Evolutionary conservation across 2,113 vertebrate genomes (phyloP).

Genomic region (Acrocephalus kingi): DNA sequence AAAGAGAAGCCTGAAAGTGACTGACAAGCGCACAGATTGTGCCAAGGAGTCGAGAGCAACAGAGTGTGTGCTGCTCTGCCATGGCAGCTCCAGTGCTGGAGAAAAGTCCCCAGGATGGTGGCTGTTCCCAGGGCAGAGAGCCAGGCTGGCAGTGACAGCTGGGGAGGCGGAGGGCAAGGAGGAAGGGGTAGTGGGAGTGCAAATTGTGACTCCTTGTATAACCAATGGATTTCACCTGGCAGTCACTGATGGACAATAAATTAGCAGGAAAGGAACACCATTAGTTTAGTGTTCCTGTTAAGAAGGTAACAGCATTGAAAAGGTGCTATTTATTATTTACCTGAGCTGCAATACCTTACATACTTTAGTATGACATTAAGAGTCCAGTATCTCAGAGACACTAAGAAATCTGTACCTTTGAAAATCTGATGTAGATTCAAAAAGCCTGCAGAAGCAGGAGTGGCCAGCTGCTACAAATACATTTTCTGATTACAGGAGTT

Average conservation of each 20-base stretch:
- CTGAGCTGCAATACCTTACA: not conserved
- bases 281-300: not conserved
- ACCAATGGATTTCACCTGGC: not conserved
- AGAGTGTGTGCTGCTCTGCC: not conserved
- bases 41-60: fast-evolving
- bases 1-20: not conserved
- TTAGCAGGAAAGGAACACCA: not conserved
- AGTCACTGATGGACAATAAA: not conserved
- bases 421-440: not conserved
- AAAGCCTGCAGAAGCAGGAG: not conserved
- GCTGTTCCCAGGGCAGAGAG: not conserved
- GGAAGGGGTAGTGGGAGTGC: not conserved
- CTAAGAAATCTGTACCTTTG: not conserved
- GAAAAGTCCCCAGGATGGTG: not conserved
- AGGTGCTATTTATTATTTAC: not conserved
- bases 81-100: not conserved
- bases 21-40: not conserved
- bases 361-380: not conserved
- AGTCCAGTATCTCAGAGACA: not conserved
- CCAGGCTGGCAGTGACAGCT: not conserved
- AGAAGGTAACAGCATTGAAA: not conserved
- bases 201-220: not conserved
- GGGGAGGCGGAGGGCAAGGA: not conserved
- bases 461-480: not conserved
- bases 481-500: not conserved